Evolutionary conservation across 2,888 invertebrate genomes (phyloP).

Genomic region (Asteroscopus sphinx): DNA sequence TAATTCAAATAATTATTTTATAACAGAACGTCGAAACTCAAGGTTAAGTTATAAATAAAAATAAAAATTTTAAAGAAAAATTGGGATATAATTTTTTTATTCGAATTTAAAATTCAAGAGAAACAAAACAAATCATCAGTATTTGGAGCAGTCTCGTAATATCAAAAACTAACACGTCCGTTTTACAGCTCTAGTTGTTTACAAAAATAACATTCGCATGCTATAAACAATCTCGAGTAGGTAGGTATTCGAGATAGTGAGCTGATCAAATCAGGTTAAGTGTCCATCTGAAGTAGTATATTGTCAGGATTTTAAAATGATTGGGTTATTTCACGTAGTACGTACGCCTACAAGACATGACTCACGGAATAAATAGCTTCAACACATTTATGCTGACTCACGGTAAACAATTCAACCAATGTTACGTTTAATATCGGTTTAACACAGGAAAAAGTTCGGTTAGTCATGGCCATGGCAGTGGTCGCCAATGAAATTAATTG

Average conservation of each 20-base stretch:
- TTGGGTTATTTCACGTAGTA: slow-evolving; percentile 11
- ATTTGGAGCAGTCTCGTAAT: slow-evolving; percentile 20
- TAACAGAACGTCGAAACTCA: too few species aligned
- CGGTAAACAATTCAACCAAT: slow-evolving; percentile 22
- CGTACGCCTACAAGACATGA: slow-evolving; percentile 24
- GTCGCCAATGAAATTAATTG: slow-evolving; percentile 23
- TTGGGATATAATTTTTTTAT: too few species aligned
- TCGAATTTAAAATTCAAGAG: not conserved
- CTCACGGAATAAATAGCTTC: slow-evolving; percentile 33
- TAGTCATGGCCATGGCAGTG: slow-evolving; percentile 27
- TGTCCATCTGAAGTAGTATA: slow-evolving; percentile 22
- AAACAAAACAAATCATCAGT: not conserved
- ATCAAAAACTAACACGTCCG: slow-evolving; percentile 19
- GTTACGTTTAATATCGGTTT: not conserved
- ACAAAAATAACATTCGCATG: slow-evolving; percentile 14
- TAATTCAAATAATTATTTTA: too few species aligned
- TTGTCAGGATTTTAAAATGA: slow-evolving; percentile 19
- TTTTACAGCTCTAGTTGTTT: slow-evolving; percentile 19
- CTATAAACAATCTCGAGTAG: slow-evolving; percentile 36
- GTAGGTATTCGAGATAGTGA: slow-evolving; percentile 18
- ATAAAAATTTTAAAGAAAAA: too few species aligned
- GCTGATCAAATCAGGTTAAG: slow-evolving; percentile 39
- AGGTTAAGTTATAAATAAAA: too few species aligned
- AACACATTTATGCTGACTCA: slow-evolving; percentile 40
- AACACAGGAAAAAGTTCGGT: slow-evolving; percentile 17